Evolutionary conservation across 2,113 vertebrate genomes (phyloP).

Genomic region (Pangasianodon gigas): DNA sequence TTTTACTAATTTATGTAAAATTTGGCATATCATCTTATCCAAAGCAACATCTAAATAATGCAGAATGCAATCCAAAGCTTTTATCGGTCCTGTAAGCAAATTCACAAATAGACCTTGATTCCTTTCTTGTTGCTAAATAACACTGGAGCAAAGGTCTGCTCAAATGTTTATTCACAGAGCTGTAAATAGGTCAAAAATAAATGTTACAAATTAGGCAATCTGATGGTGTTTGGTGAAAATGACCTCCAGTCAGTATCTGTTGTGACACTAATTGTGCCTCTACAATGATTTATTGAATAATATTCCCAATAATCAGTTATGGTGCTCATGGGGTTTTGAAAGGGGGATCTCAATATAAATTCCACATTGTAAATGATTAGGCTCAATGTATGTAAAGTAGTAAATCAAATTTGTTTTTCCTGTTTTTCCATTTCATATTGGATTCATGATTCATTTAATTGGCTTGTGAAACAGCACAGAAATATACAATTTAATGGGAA

Average conservation of each 20-base stretch:
- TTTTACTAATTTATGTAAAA: too few relatives aligned
- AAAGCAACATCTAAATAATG: not conserved
- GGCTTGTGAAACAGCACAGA: too few relatives aligned
- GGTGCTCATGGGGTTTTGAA: not conserved
- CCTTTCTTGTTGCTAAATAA: not conserved
- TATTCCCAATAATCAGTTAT: not conserved
- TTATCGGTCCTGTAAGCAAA: not conserved
- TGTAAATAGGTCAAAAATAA: not conserved
- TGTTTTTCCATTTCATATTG: not conserved
- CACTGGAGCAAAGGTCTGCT: not conserved
- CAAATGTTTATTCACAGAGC: not conserved
- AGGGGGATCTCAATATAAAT: not conserved
- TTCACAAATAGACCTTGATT: not conserved
- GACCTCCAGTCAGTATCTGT: not conserved
- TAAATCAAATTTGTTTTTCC: too few relatives aligned
- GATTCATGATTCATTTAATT: not conserved
- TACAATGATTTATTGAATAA: not conserved
- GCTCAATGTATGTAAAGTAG: too few relatives aligned
- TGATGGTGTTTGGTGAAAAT: not conserved
- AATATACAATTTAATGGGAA: too few relatives aligned
- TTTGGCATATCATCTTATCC: not conserved
- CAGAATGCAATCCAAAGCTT: not conserved
- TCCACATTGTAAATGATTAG: not conserved
- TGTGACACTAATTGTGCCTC: not conserved
- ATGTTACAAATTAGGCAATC: not conserved